Evolutionary conservation across 2,797 vertebrate genomes (phyloP).

Genomic region (Ispidina picta): DNA sequence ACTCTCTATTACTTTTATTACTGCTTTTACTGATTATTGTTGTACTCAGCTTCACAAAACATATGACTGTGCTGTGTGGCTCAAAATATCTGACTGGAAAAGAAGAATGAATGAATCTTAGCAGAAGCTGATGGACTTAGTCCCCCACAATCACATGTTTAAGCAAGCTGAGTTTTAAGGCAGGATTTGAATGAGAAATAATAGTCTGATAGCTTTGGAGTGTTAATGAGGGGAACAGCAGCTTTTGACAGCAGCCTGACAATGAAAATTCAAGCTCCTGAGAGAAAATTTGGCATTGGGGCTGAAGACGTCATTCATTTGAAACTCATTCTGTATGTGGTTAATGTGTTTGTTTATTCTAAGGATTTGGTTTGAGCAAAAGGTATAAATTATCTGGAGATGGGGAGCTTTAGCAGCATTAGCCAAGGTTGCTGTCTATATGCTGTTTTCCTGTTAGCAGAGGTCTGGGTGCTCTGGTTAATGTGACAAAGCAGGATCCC

Average conservation of each 20-base stretch:
- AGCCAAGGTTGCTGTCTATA: not conserved
- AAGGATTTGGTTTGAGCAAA: constrained; percentile 7
- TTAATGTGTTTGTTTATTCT: constrained; percentile 34
- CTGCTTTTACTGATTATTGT: not conserved
- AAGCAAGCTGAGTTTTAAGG: not conserved
- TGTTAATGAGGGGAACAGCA: not conserved
- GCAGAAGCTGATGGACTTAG: not conserved
- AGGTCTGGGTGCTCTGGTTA: not conserved
- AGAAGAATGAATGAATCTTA: not conserved
- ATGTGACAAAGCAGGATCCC: not conserved
- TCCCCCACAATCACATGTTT: not conserved
- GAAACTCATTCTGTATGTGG: not conserved
- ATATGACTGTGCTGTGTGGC: not conserved
- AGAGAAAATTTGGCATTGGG: not conserved
- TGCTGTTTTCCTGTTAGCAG: not conserved
- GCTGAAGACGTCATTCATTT: not conserved
- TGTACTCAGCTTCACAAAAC: not conserved
- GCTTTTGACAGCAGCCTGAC: not conserved
- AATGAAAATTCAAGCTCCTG: not conserved
- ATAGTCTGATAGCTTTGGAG: not conserved
- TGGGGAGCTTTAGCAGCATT: not conserved
- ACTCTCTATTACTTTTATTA: not conserved
- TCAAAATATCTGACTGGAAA: not conserved
- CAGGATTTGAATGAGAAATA: not conserved
- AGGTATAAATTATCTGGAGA: not conserved